Evolutionary conservation across 2,797 vertebrate species (phyloP).

Genomic region (Phrynocephalus vlangalii): DNA sequence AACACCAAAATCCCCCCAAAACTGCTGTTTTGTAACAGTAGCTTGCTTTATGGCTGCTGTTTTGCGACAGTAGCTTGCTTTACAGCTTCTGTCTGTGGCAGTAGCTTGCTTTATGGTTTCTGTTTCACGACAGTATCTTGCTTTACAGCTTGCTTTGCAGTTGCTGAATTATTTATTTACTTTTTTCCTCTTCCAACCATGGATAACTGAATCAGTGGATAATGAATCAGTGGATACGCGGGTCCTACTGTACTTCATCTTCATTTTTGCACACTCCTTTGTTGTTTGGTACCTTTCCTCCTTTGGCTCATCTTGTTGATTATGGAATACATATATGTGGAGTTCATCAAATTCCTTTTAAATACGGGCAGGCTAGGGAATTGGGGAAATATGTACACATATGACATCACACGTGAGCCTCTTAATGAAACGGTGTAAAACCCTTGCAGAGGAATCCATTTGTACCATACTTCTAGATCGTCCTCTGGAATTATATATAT

Average conservation of each 20-base stretch:
- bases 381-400: background rate
- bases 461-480: conserved; percentile 48
- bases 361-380: background rate
- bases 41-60: no score
- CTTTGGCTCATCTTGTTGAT: background rate
- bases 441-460: background rate
- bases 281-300: background rate
- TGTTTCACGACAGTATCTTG: no score
- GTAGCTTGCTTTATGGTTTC: no score
- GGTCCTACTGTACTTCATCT: background rate
- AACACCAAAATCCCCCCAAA: no score
- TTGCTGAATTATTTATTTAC: no score
- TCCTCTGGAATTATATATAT: conserved; percentile 38
- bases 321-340: background rate
- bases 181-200: no score
- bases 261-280: background rate
- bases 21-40: no score
- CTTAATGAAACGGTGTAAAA: conserved; percentile 28
- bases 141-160: no score
- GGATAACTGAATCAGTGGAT: no score
- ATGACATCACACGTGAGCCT: conserved; percentile 13
- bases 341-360: conserved; percentile 15
- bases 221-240: no score
- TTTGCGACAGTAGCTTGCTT: no score
- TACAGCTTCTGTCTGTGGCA: no score